Base-by-base conservation (phyloP, 2,888 invertebrate genomes). In the Trachelus troglodyta region DNA sequence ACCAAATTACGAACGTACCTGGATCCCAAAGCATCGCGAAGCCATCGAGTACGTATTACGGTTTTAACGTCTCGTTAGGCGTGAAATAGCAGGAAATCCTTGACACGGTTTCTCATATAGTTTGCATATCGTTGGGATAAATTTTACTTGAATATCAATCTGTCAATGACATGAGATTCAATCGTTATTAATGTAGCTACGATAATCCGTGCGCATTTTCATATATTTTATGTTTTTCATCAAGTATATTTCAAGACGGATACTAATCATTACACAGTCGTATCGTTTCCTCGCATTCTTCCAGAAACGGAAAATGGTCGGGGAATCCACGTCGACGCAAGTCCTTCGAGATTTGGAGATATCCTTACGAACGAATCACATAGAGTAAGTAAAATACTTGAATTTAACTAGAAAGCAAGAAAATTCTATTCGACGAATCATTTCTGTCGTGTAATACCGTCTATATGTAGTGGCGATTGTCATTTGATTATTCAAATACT, bases 301-400 rank as follows among this genome's bases (percentile, higher is more conserved):
- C 81, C 95, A 98, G 98, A 98, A 98, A 95, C 94, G 98, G 91
- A 98, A 98, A 94, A 97, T 98, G 95, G 96, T 98, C 81, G 97
- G 98, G 80, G 98, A 98, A 92, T 97, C 98, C 76, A 99, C 99
- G 81, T 99, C 99, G 79, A 99, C 99, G 74, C 98, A 99, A 94
- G 98, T 99, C 86, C 94, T 99, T 82, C 95, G 99, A 89, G 99
- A 99, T 94, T 94, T 99, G 92, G 99, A 99, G 94, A 99, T 99
- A 91, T 99, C 99, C 74, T 93, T 99, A 88, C 95, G 99, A 89
- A 99, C 99, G 83, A 99, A 99, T 94, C 98, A 98, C 93, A 99
- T 99, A 91, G 99, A 99, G 98, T 98, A 92, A 95, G 96, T 94
- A 87, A 56, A 23, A 9, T 56, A 2, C 23, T 23, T 56, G 56